A percentile compares a stretch with the other conserved stretches of the same genome.
Conservation (phyloP, 2,113 vertebrate species). For the Setophaga petechia region DNA sequence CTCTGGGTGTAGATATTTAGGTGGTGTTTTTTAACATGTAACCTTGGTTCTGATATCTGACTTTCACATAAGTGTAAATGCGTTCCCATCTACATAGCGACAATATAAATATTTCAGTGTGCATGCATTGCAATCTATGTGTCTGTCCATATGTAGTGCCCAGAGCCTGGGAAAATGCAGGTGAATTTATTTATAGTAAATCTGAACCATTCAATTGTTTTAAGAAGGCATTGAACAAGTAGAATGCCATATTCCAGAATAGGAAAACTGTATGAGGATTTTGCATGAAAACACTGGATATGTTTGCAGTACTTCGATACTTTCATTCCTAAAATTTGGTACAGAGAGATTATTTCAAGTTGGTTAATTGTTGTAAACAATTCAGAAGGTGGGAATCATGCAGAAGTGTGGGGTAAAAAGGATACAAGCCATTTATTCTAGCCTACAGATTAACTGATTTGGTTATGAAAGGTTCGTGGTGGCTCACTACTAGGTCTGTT, state of each 20-base stretch:
- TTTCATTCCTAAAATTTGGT: neutral
- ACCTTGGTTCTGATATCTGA: neutral
- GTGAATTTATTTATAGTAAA: neutral
- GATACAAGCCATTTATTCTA: conserved; percentile 5
- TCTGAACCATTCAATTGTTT: neutral
- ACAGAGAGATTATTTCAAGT: neutral
- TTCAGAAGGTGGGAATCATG: conserved; percentile 16
- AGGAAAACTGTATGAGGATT: neutral
- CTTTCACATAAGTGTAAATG: neutral
- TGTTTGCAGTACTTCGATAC: neutral
- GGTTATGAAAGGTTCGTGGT: neutral
- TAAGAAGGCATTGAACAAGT: neutral
- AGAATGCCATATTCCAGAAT: conserved; percentile 33
- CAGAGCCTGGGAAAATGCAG: neutral
- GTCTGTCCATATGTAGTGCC: neutral
- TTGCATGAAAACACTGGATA: neutral
- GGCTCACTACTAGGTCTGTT: neutral
- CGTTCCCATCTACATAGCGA: neutral
- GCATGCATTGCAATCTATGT: neutral
- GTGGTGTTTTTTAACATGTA: neutral
- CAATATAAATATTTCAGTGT: neutral
- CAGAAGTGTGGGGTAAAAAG: neutral
- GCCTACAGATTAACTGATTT: conserved; percentile 7
- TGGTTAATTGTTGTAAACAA: neutral
- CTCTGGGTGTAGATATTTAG: neutral